A percentile compares a stretch with the other conserved stretches of the same genome.
Evolutionary conservation across 2,888 invertebrate species (phyloP).

Genomic region (Drosophila helvetica): DNA sequence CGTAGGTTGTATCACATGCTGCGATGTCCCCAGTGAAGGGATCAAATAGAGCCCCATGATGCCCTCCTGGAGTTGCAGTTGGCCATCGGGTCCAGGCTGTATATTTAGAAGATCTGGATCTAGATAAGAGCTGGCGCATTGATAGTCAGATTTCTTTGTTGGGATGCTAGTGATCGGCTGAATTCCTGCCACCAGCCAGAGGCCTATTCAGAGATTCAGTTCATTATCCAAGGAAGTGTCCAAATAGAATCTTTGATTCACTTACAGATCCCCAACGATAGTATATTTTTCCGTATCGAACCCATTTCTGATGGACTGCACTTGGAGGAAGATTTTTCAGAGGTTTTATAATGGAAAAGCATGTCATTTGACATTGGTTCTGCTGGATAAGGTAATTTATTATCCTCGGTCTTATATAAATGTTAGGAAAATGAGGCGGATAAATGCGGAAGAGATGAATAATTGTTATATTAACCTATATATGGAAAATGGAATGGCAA

Average conservation of each 20-base stretch:
- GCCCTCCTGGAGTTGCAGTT: background rate
- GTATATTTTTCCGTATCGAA: background rate
- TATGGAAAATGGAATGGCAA: background rate
- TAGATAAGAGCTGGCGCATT: background rate
- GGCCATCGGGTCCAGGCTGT: background rate
- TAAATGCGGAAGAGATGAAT: background rate
- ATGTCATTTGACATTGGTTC: background rate
- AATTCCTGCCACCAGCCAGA: background rate
- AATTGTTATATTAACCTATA: too few relatives aligned
- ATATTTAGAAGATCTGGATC: background rate
- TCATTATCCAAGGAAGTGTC: background rate
- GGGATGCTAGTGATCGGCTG: background rate
- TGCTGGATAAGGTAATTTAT: background rate
- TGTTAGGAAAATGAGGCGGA: too few relatives aligned
- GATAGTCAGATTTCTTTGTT: background rate
- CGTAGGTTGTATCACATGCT: too few relatives aligned
- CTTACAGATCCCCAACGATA: background rate
- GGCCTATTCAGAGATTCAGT: background rate
- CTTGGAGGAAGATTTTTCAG: background rate
- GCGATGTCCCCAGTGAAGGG: background rate
- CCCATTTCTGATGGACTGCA: background rate
- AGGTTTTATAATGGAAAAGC: background rate
- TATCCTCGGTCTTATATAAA: background rate
- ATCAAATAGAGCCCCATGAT: background rate
- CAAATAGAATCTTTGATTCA: background rate